Base-by-base conservation (phyloP, 2,113 vertebrate species). In the Pelobates fuscus region DNA sequence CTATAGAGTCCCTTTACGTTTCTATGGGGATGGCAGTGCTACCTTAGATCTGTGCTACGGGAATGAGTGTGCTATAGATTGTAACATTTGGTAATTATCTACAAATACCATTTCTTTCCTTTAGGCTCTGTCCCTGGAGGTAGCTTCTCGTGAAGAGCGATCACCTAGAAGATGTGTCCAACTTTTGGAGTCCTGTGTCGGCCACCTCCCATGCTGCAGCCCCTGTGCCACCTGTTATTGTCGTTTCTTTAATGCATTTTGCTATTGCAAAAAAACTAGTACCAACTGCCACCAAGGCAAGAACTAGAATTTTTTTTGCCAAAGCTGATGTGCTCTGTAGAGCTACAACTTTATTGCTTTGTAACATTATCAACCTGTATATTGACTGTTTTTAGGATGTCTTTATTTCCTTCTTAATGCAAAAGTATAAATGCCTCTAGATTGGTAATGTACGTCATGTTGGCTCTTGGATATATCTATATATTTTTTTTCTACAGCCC, bases 161-260 rank as follows among this genome's bases (percentile, higher is more conserved):
- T 94, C 94, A 0, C 90, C 93, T 0, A 93, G 95, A 2, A 92
- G 95, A 78, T 99, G 97, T 0, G 92, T 97, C 77, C 90, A 94
- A 1, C 92, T 98, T 26, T 91, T 95, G 24, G 95, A 98, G 85
- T 98, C 95, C 23, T 99, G 96, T 49, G 85, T 97, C 0, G 97
- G 95, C 17, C 94, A 95, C 46, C 80, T 97, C 63, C 94, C 94
- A 14, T 98, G 97, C 87, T 99, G 97, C 0, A 93, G 96, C 80
- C 91, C 94, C 11, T 99, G 97, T 0, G 95, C 97, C 85, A 95
- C 94, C 20, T 98, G 97, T 87, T 96, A 98, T 89, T 98, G 96
- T 83, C 95, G 97, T 78, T 98, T 99, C 87, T 99, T 97, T 86
- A 97, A 97, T 0, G 93, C 96, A 44, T 89, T 94, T 75, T 98